A percentile compares a stretch with the other conserved stretches of the same genome.
Evolutionary conservation across 2,113 vertebrate genomes (phyloP).

Genomic region (Xiphophorus couchianus): DNA sequence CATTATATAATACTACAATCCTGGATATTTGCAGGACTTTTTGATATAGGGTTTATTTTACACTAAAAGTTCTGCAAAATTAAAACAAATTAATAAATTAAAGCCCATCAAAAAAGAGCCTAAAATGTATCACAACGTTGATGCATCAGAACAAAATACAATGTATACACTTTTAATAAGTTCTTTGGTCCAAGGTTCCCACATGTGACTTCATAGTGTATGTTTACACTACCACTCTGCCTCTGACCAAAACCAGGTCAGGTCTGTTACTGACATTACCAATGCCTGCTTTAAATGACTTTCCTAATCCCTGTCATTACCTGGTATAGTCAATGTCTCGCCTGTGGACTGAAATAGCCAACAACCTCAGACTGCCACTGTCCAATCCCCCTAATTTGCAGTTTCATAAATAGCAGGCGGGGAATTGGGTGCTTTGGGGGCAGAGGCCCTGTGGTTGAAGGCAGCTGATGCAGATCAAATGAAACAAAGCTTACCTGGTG

Average conservation of each 20-base stretch:
- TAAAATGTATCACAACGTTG: neutral
- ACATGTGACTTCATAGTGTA: conserved; percentile 52
- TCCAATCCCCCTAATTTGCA: conserved; percentile 75
- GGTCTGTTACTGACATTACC: conserved; percentile 59
- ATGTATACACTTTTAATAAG: neutral
- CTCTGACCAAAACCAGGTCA: conserved; percentile 64
- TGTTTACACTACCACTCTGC: conserved; percentile 60
- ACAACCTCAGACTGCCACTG: conserved; percentile 62
- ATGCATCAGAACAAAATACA: conserved; percentile 4
- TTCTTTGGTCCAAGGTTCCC: conserved; percentile 17
- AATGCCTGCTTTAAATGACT: conserved; percentile 70
- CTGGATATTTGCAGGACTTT: neutral
- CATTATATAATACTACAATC: neutral
- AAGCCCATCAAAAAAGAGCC: neutral
- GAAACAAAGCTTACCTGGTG: conserved; percentile 64
- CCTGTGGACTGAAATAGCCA: conserved; percentile 72
- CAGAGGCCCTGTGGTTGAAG: conserved; percentile 56
- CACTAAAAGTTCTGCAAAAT: conserved; percentile 12
- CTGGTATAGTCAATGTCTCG: conserved; percentile 77
- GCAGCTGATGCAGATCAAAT: conserved; percentile 40
- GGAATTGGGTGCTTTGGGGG: conserved; percentile 65
- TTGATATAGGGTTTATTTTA: neutral
- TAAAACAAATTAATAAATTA: neutral
- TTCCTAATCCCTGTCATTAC: conserved; percentile 80
- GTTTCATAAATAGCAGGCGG: conserved; percentile 74